Evolutionary conservation across 2,113 vertebrate species (phyloP), one percentile per base, ranked within the genome.

Genomic region (Uria lomvia): DNA sequence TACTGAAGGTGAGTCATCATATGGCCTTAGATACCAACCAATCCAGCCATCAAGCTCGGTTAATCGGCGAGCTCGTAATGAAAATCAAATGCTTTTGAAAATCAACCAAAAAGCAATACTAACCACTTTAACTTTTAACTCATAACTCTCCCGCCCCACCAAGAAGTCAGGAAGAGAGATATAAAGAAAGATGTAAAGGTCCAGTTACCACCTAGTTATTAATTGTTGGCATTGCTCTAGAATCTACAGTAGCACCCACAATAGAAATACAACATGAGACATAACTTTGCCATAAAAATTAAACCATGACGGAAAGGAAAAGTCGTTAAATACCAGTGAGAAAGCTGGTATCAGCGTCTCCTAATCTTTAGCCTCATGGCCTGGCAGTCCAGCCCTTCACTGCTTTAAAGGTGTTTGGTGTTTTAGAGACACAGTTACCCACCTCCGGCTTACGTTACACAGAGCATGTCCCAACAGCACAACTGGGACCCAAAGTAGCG

Each of bases 11-110:
- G 65, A 88, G 23, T 49, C 55, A 59, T 34, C 19, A 10, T 56
- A 53, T 19, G 6, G 59, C 56, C 60, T 72, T 71, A 55, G 19
- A 47, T 30, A 86, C n/a, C 56, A 55, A 60, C 52, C 52, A 86
- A 12, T 88, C 50, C 75, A 90, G 38, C 56, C 68, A 71, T 22
- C 30, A 27, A 11, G 4, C 29, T 73, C 5, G 4, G n/a, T n/a
- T 68, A 38, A 80, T 77, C 55, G 50, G 30, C 59, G 26, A 59
- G 20, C 83, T 6, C 16, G 27, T 27, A 76, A 36, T 50, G 42
- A 79, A 93, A 94, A 94, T 42, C 40, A 65, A 71, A 62, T 21
- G 47, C 70, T 88, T 89, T 21, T 24, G 16, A 72, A 72, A 82
- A 73, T 59, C 34, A 58, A 73, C 23, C 10, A 29, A 65, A 81